Conservation (phyloP, 1,140 invertebrate species). For the Neotoxoptera formosana region DNA sequence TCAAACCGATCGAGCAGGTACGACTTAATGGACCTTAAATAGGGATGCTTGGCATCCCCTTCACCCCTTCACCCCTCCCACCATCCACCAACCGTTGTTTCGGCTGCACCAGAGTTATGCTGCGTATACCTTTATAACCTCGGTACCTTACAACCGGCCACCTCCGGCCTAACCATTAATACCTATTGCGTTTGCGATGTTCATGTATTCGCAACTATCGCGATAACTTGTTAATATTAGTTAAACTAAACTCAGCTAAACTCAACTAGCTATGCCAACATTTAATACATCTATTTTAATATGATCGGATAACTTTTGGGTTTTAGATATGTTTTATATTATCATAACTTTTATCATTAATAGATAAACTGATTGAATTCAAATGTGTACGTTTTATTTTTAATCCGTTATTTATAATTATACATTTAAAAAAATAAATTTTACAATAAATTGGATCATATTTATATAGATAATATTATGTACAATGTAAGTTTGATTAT, state of each 20-base stretch:
- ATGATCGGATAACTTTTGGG: not conserved
- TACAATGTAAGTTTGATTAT: not conserved
- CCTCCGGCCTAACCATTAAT: no score
- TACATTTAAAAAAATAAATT: not conserved
- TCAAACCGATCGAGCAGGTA: not conserved
- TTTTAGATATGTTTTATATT: not conserved
- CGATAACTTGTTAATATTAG: not conserved
- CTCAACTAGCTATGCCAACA: not conserved
- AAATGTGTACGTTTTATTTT: not conserved
- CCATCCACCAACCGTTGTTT: no score
- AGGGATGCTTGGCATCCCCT: not conserved
- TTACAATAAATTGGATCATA: not conserved
- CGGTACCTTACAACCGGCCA: no score
- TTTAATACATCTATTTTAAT: not conserved
- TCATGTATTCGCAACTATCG: no score
- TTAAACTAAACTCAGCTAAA: not conserved
- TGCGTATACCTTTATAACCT: no score
- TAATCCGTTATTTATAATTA: not conserved
- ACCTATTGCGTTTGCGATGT: no score
- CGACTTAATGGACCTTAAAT: not conserved
- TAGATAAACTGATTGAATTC: not conserved
- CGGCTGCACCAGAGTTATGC: no score
- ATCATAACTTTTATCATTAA: not conserved
- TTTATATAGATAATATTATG: no score
- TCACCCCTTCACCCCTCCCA: no score